Evolutionary conservation across 1,140 invertebrate genomes (phyloP), one percentile per base, ranked within the genome.

Genomic region (Babylonia areolata): DNA sequence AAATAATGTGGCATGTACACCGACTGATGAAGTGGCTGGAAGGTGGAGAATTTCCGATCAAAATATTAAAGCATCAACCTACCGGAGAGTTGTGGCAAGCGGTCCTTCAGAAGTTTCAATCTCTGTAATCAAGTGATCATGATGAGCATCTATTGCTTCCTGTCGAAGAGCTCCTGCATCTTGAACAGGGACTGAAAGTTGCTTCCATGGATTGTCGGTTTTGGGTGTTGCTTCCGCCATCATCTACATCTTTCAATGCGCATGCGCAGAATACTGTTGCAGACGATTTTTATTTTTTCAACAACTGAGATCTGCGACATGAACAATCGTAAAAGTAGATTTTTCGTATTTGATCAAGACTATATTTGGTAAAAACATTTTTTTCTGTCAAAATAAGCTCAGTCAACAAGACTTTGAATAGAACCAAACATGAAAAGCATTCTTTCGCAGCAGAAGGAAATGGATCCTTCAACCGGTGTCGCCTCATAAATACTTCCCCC

Each of bases 71-170:
- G 78, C 81, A 87, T 46, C 42, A 69, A 75, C 79, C 85, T 88
- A 93, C 93, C 93, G 90, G 37, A 94, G 87, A 6, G 93, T 92
- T 17, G 93, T 93, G 12, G 92, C 93, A 17, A 94, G 86, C 46
- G 93, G 93, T 46, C 93, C 94, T 88, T 94, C 94, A 31, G 93
- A 92, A 2, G 94, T 93, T 89, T 94, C 94, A 23, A 94, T 94
- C 91, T 94, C 94, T 33, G 90, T 94, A 51, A 94, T 93, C 3
- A 94, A 89, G 86, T 93, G 92, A 51, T 94, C 93, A 89, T 94
- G 92, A 69, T 94, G 92, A 28, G 92, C 91, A 85, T 91, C 91
- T 46, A 93, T 90, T 37, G 93, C 92, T 84, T 94, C 93, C 81
- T 91, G 90, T 51, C 89, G 86, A 35, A 92, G 88, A 82, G 91